Conservation (phyloP, 2,113 vertebrate species). For the Mixornis gularis region DNA sequence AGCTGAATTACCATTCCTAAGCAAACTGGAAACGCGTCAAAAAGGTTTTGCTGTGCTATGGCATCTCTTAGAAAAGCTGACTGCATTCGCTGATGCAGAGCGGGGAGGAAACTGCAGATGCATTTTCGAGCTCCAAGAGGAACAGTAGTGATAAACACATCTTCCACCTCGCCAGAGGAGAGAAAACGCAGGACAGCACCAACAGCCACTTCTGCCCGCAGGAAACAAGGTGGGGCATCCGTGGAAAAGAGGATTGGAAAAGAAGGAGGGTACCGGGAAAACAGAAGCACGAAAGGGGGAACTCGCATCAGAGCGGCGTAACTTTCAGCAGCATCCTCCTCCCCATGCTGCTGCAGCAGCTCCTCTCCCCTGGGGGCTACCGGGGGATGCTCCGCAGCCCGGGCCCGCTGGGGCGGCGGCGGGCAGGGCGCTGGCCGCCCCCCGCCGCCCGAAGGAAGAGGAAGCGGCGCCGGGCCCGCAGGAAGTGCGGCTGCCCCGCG, state of each 20-base stretch:
- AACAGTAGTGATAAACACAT: neutral
- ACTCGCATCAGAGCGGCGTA: neutral
- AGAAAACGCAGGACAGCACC: neutral
- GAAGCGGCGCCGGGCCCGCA: neutral
- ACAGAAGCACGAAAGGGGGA: neutral
- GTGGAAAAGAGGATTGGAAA: neutral
- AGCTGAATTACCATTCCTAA: neutral
- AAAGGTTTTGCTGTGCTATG: neutral
- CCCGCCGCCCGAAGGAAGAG: neutral
- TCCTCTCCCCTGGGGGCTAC: accelerated
- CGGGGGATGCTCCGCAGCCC: neutral
- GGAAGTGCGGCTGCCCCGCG: neutral
- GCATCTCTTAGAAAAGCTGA: neutral
- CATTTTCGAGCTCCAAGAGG: neutral
- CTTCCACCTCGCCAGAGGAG: neutral
- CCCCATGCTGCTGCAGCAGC: neutral
- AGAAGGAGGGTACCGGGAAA: neutral
- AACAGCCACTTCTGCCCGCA: neutral
- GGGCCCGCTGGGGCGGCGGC: accelerated
- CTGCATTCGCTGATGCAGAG: neutral
- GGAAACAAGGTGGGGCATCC: neutral
- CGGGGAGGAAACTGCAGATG: accelerated
- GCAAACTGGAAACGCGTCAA: neutral
- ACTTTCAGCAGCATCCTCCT: neutral
- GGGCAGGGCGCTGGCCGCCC: neutral